Conservation (phyloP, 2,113 vertebrate genomes). For the Gila orcuttii region DNA sequence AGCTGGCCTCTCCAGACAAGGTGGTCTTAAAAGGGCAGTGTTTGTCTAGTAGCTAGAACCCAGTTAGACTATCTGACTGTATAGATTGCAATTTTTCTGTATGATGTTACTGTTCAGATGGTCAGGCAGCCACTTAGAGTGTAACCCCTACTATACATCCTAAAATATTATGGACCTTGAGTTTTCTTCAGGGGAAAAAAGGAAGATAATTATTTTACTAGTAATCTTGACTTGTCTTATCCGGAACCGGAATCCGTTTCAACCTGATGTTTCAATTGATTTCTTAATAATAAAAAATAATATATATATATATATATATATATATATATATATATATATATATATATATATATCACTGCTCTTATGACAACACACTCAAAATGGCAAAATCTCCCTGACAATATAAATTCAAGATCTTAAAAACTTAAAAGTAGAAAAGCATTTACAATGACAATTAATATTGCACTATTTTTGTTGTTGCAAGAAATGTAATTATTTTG, state of each 20-base stretch:
- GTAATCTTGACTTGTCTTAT: background rate
- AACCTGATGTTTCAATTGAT: background rate
- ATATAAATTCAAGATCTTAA: background rate
- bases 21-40: constrained; percentile 59
- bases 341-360: too few species aligned
- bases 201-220: background rate
- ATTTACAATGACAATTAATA: background rate
- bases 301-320: too few species aligned
- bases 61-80: constrained; percentile 1
- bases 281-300: background rate
- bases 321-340: too few species aligned
- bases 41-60: constrained; percentile 28
- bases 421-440: background rate
- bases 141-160: background rate
- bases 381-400: background rate
- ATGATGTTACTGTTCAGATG: constrained; percentile 6
- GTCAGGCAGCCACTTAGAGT: background rate
- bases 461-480: background rate
- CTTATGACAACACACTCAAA: background rate
- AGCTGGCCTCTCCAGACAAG: constrained; percentile 65
- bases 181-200: background rate
- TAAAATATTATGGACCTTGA: background rate
- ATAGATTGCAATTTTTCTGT: background rate
- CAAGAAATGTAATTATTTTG: background rate
- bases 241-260: background rate